Percentiles rank a stretch among this genome's conserved stretches.
Conservation (phyloP, 2,888 invertebrate genomes). For the Tridacna crocea region DNA sequence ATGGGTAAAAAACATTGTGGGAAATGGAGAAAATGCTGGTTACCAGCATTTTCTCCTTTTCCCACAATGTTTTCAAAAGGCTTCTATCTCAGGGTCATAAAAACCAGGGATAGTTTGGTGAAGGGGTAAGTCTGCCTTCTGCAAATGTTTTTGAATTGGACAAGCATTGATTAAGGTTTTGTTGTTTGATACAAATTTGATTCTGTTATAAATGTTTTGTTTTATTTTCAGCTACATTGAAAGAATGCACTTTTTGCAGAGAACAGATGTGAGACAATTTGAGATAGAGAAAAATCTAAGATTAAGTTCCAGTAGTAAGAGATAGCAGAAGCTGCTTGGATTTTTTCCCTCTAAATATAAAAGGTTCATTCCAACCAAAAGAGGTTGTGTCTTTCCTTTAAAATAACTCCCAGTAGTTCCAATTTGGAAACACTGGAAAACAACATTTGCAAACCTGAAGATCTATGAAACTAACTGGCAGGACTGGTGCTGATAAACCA, state of each 20-base stretch:
- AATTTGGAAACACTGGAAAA: no score
- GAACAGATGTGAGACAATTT: slow-evolving; percentile 95
- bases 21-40: neutral
- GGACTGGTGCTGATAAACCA: no score
- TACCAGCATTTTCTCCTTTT: neutral
- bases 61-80: neutral
- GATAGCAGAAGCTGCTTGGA: slow-evolving; percentile 62
- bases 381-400: no score
- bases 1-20: neutral
- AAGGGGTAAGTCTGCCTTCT: neutral
- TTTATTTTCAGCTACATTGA: slow-evolving; percentile 89
- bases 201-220: no score
- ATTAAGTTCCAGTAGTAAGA: slow-evolving; percentile 73
- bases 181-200: neutral
- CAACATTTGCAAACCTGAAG: no score
- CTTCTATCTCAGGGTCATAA: no score
- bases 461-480: no score
- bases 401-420: no score
- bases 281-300: slow-evolving; percentile 94
- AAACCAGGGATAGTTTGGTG: no score
- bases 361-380: neutral
- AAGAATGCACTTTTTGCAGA: slow-evolving; percentile 94
- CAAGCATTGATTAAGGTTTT: neutral
- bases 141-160: neutral
- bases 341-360: neutral